phyloP scores from a whole-genome alignment of 1,140 invertebrate genomes.

The Trachymyrmex septentrionalis region DNA sequence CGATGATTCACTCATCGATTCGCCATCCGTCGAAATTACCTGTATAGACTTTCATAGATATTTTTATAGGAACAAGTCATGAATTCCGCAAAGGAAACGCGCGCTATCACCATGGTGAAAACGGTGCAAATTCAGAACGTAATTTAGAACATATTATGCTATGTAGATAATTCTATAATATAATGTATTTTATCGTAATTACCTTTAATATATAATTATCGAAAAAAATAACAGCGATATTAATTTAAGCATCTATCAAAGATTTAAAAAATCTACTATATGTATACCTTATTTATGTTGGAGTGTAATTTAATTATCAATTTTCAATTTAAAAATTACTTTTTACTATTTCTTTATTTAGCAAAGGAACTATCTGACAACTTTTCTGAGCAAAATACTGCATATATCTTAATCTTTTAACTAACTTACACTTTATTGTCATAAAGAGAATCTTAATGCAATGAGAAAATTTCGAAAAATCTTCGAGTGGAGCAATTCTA shows the following conservation, averaged over 20 bases:
- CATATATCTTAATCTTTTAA: not conserved
- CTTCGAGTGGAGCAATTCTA: not conserved
- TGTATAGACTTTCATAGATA: not conserved
- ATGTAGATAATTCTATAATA: not conserved
- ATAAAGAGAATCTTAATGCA: not conserved
- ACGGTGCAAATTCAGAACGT: not conserved
- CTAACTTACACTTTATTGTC: not conserved
- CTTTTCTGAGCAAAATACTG: not conserved
- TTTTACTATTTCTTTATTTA: not conserved
- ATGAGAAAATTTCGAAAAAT: not conserved
- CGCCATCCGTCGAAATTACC: not conserved
- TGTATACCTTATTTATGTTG: not conserved
- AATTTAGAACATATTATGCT: not conserved
- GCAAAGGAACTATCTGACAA: not conserved
- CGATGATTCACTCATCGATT: constrained; percentile 59
- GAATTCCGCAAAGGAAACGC: not conserved
- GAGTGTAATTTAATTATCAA: not conserved
- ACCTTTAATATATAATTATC: not conserved
- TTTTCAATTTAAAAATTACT: not conserved
- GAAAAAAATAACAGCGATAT: not conserved
- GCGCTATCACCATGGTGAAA: not conserved
- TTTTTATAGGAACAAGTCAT: not conserved
- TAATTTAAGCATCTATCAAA: not conserved
- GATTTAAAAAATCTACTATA: not conserved
- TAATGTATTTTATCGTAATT: not conserved